Conservation (phyloP, 2,113 vertebrate genomes). For the Elgaria multicarinata region DNA sequence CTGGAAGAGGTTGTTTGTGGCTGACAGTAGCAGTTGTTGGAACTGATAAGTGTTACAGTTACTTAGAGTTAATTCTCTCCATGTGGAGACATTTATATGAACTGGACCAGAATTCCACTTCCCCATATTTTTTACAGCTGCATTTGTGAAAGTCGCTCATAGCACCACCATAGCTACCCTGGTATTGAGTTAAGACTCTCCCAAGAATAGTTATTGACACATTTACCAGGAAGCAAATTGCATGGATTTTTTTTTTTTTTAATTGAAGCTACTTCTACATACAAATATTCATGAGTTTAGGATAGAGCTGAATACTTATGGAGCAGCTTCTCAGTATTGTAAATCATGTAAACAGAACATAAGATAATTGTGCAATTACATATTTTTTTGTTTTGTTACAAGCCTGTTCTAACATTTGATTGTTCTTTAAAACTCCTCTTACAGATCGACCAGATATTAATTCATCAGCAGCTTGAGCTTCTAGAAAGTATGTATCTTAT, state of each 20-base stretch:
- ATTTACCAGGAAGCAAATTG: background rate
- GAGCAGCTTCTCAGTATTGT: background rate
- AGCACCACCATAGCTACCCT: too few species aligned
- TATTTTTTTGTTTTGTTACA: background rate
- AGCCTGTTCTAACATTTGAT: background rate
- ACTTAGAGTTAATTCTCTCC: background rate
- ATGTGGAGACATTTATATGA: background rate
- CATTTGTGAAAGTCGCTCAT: background rate
- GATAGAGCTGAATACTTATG: background rate
- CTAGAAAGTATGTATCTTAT: constrained; percentile 85
- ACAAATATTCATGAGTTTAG: background rate
- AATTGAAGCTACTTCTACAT: background rate
- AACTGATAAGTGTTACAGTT: background rate
- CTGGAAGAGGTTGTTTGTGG: too few species aligned
- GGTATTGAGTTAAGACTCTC: background rate
- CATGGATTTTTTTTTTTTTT: background rate
- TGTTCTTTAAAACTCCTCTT: constrained; percentile 55
- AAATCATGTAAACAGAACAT: background rate
- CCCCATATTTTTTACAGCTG: background rate
- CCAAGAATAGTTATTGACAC: background rate
- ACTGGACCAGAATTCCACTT: background rate
- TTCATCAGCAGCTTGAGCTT: constrained; percentile 92
- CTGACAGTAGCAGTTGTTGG: background rate
- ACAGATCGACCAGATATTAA: constrained; percentile 91
- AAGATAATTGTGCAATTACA: background rate